Evolutionary conservation across 2,888 invertebrate genomes (phyloP).

Genomic region (Erebia palarica): DNA sequence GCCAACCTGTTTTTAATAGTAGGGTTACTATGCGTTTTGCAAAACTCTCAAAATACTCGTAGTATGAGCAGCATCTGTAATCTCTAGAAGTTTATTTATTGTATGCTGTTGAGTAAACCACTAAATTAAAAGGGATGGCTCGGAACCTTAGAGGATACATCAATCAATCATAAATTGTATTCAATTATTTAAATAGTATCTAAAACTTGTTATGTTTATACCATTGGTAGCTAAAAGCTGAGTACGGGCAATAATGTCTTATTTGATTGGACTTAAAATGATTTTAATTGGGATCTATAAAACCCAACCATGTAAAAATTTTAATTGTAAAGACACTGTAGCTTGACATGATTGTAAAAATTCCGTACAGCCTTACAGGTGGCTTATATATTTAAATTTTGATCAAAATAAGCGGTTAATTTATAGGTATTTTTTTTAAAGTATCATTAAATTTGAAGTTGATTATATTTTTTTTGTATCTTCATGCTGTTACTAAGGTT

Average conservation of each 20-base stretch:
- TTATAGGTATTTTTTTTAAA: no score
- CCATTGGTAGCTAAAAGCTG: no score
- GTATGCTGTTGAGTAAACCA: no score
- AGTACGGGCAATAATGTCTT: background rate
- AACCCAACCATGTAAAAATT: background rate
- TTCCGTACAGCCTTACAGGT: background rate
- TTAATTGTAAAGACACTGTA: background rate
- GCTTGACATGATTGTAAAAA: background rate
- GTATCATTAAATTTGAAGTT: background rate
- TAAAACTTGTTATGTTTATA: no score
- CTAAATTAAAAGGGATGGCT: no score
- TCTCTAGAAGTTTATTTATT: no score
- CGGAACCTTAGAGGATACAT: no score
- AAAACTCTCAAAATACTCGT: background rate
- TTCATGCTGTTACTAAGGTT: background rate
- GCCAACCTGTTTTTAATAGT: constrained; percentile 29
- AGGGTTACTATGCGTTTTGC: background rate
- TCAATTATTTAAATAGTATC: no score
- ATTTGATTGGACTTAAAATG: background rate
- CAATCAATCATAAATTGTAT: no score
- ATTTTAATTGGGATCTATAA: background rate
- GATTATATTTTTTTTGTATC: background rate
- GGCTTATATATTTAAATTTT: background rate
- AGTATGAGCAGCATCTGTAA: background rate
- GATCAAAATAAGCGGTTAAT: background rate